Evolutionary conservation across 2,797 vertebrate species (phyloP).

Genomic region (Falco novaeseelandiae): DNA sequence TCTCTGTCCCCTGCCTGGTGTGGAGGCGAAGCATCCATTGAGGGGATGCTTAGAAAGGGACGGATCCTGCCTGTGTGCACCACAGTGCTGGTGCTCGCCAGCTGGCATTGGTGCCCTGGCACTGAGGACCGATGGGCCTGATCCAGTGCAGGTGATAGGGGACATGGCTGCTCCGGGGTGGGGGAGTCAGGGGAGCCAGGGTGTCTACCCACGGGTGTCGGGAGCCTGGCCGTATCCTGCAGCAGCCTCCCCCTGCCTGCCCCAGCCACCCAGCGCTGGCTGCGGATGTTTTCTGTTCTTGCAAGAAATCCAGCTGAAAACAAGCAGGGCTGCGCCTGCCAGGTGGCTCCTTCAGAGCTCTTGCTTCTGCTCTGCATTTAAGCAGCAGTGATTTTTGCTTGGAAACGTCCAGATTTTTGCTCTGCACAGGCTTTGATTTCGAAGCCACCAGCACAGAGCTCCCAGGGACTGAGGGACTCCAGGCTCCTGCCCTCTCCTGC

Average conservation of each 20-base stretch:
- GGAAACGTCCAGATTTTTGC: neutral
- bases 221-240: neutral
- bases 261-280: neutral
- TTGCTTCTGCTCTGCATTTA: neutral
- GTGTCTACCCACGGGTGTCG: rapidly evolving
- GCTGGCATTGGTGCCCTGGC: too few relatives aligned
- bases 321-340: neutral
- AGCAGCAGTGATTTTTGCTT: neutral
- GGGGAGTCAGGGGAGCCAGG: neutral
- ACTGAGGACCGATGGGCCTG: neutral
- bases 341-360: neutral
- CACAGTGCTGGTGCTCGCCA: neutral
- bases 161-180: neutral
- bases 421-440: neutral
- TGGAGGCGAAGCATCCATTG: neutral
- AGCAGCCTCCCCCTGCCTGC: neutral
- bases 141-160: neutral
- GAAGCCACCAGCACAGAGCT: neutral
- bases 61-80: neutral
- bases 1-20: neutral
- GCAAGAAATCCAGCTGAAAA: neutral
- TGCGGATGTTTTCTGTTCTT: neutral
- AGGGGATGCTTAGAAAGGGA: neutral
- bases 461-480: neutral
- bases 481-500: neutral